Percentiles rank a stretch among this genome's conserved stretches.
Conservation (phyloP, 1,140 invertebrate species). For the Drosophila micromelanica region DNA sequence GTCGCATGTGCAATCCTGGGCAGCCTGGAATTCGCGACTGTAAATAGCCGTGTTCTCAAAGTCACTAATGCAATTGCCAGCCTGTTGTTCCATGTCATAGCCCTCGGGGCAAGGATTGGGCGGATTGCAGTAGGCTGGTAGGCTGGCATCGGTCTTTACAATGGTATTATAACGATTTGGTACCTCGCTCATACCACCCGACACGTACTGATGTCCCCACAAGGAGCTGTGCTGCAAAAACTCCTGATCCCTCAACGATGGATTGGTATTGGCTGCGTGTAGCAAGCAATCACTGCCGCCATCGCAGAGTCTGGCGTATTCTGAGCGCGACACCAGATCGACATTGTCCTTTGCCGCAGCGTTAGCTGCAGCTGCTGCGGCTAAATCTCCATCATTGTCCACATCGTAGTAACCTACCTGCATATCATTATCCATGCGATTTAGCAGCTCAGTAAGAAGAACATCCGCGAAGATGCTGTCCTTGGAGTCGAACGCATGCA, state of each 20-base stretch:
- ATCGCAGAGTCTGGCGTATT: constrained; percentile 84
- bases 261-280: constrained; percentile 85
- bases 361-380: constrained; percentile 18
- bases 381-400: constrained; percentile 81
- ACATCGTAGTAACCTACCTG: constrained; percentile 87
- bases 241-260: constrained; percentile 94
- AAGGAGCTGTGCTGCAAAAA: constrained; percentile 94
- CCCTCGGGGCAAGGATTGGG: constrained; percentile 98
- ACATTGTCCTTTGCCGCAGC: constrained; percentile 78
- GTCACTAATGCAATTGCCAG: constrained; percentile 91
- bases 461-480: constrained; percentile 86
- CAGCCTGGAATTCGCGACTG: constrained; percentile 96
- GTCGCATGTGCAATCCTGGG: constrained; percentile 98
- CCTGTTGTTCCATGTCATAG: constrained; percentile 90
- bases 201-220: constrained; percentile 92
- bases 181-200: constrained; percentile 90
- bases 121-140: constrained; percentile 99
- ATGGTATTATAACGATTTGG: constrained; percentile 88
- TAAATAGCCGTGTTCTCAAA: constrained; percentile 98
- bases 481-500: constrained; percentile 63
- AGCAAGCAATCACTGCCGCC: constrained; percentile 71
- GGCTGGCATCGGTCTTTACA: constrained; percentile 94
- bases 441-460: constrained; percentile 88
- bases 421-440: constrained; percentile 89
- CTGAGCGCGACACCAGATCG: constrained; percentile 85